Evolutionary conservation across 2,888 invertebrate genomes (phyloP).

Genomic region (Malthinus seriepunctatus): DNA sequence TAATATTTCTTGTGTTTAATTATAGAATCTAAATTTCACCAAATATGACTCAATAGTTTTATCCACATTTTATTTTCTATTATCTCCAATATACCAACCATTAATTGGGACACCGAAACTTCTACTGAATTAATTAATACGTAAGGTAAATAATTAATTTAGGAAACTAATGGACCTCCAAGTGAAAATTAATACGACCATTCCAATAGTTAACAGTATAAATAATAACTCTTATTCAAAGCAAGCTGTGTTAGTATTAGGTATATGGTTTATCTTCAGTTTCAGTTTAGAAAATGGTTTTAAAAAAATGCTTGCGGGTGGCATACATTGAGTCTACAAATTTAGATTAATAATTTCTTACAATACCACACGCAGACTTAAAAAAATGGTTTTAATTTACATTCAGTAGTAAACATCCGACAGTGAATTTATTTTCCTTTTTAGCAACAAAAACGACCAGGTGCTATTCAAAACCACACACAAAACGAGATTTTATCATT

Average conservation of each 20-base stretch:
- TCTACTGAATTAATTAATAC: not conserved
- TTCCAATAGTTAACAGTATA: not conserved
- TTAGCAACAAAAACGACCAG: slow-evolving; percentile 12
- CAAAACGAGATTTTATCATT: slow-evolving; percentile 8
- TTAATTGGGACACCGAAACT: not conserved
- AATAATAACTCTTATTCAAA: slow-evolving; percentile 13
- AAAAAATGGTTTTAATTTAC: not conserved
- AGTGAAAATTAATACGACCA: slow-evolving; percentile 10
- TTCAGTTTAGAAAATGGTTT: slow-evolving; percentile 6
- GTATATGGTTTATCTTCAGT: slow-evolving; percentile 16
- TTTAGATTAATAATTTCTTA: slow-evolving; percentile 13
- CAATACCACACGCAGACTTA: not conserved
- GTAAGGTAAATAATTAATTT: not conserved
- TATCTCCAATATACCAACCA: too few relatives aligned
- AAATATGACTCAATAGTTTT: too few relatives aligned
- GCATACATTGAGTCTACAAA: slow-evolving; percentile 6
- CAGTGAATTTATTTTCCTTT: not conserved
- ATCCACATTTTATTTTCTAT: too few relatives aligned
- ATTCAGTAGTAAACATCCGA: not conserved
- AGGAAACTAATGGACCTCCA: slow-evolving; percentile 11
- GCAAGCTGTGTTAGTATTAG: slow-evolving; percentile 7
- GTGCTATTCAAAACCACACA: slow-evolving; percentile 3
- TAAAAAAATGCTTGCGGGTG: slow-evolving; percentile 14
- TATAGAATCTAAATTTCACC: too few relatives aligned
- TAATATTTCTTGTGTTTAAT: too few relatives aligned